phyloP scores from a whole-genome alignment of 2,113 vertebrate species.

The Phrynosoma blainvillii region DNA sequence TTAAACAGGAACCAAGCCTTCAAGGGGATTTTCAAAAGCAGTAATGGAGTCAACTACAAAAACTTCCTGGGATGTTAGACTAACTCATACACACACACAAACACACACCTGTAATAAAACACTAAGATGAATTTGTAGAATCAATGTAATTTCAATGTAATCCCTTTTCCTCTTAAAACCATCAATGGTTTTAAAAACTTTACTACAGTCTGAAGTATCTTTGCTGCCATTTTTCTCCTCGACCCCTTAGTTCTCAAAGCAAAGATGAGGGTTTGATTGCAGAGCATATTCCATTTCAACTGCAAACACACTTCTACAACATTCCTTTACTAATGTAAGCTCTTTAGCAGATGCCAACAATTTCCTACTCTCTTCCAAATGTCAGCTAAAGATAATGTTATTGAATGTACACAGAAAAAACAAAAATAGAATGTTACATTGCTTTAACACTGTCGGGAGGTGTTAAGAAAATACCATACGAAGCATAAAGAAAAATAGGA shows the following conservation, averaged over 20 bases:
- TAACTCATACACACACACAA: background rate
- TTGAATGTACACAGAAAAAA: background rate
- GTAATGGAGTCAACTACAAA: background rate
- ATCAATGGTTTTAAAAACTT: background rate
- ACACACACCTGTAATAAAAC: background rate
- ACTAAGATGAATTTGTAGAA: background rate
- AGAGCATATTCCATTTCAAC: constrained; percentile 1
- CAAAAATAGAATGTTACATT: background rate
- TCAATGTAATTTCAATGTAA: background rate
- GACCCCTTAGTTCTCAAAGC: constrained; percentile 1
- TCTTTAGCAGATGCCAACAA: constrained; percentile 3
- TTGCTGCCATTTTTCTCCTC: background rate
- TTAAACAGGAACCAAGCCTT: too few species aligned
- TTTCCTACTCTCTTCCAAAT: constrained; percentile 2
- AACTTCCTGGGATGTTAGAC: background rate
- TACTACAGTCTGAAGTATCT: background rate
- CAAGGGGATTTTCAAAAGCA: background rate
- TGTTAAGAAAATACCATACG: constrained; percentile 37
- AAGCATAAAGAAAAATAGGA: background rate
- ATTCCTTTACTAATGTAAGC: background rate
- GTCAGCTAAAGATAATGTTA: background rate
- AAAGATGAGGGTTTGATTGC: background rate
- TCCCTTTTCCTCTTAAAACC: background rate
- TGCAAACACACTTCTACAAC: background rate
- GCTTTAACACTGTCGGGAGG: constrained; percentile 25